Base-by-base conservation (phyloP, 2,797 vertebrate species). In the Urophycis tenuis region DNA sequence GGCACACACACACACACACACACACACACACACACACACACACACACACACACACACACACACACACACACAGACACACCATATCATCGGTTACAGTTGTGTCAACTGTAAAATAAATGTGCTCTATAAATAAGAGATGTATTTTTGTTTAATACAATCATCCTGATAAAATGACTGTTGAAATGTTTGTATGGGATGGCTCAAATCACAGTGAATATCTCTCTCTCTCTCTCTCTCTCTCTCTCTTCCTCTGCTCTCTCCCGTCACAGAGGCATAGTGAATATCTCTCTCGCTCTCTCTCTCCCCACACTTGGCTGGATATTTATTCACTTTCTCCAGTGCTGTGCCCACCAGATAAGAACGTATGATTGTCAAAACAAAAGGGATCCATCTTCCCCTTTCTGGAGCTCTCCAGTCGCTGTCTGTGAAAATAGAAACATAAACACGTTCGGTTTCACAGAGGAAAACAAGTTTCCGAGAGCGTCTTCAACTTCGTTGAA, bases 341-440 rank as follows among this genome's bases (percentile, higher is more conserved):
- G 29, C 77, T 9, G 72, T 82, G 82, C 83, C 60, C 81, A 81
- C 82, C 64, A 74, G 81, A 86, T 85, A 84, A 86, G 82, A 84
- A 85, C 88, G 85, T 89, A 87, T 86, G 82, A 85, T 86, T 79
- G 78, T 75, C 78, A 75, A 85, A 82, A 86, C 76, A 81, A 86
- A 87, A 88, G 74, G 33, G 79, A 78, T 82, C 79, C 78, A 82
- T 88, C 85, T 86, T 81, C 81, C 79, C 70, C 15, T 35, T 82
- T 83, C 80, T 80, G 77, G 79, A 81, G 36, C 75, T 77, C 64
- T 41, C 53, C 78, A 77, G 75, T 80, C 78, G 31, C 74, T 19
- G 75, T 19, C 79, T 79, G 82, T 41, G 71, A 36, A 9, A 29
- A 74, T 73, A 81, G 79, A 36, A 73, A 75, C 79, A 87, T 84